Base-by-base conservation (phyloP, 2,888 invertebrate genomes). In the Drosophila diplacantha region DNA sequence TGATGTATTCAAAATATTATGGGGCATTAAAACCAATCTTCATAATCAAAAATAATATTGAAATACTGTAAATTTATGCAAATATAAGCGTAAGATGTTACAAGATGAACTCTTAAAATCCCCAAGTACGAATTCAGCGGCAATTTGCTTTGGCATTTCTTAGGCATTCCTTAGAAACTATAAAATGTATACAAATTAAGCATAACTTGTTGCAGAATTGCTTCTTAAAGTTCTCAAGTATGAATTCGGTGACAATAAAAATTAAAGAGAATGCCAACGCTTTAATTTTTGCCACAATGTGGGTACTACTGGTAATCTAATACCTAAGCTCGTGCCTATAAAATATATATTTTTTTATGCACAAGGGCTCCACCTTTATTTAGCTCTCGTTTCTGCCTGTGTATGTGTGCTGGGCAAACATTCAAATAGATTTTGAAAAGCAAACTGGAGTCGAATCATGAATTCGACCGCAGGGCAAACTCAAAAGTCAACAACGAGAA, bases 401-500 rank as follows among this genome's bases (percentile, higher is more conserved):
- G 66, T 29, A 39, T 35, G 18, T 34, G 18, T 14, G 34, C 47
- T 53, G 44, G 37, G 20, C 52, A 67, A 53, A 68, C 53, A 68
- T 46, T 53, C 16, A 34, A 57, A 67, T 67, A 35, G 39, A 54
- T 43, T 47, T 53, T 37, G 38, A 37, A 37, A 55, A 53, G 54
- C 26, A 53, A 55, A 55, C 54, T 55, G 26, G 39, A 53, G 49
- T 8, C 12, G 50, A 66, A 50, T 65, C 56, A 50, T 62, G 52
- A 62, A 44, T 31, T 46, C 35, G 43, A 29, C 69, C 63, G 38
- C 55, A 49, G 69, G 69, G 69, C 54, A 49, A 49, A 53, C 31
- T 18, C 20, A 44, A 69, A 62, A 52, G 43, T 59, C 52, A 53
- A 68, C 41, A 39, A 39, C 46, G 47, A 65, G 20, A 24, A 41